A percentile compares a stretch with the other conserved stretches of the same genome.
Conservation (phyloP, 2,888 invertebrate species). For the Aspidiotus rigidus region DNA sequence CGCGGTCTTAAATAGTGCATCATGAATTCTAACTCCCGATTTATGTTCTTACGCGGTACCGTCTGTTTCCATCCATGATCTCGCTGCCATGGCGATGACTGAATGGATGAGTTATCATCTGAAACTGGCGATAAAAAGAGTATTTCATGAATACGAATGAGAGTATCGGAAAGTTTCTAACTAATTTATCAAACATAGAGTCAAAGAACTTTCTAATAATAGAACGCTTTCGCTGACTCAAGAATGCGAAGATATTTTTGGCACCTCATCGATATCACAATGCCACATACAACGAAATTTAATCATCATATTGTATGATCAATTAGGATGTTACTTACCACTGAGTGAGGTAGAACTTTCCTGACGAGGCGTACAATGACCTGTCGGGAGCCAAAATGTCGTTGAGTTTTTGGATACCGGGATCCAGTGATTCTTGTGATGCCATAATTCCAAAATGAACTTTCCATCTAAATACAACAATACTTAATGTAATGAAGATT, state of each 20-base stretch:
- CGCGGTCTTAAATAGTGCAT: conserved; percentile 52
- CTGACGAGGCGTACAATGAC: conserved; percentile 52
- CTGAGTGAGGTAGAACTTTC: conserved; percentile 70
- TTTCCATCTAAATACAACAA: conserved; percentile 61
- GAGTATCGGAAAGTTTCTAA: too few relatives aligned
- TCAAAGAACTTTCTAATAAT: too few relatives aligned
- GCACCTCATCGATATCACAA: too few relatives aligned
- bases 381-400: conserved; percentile 72
- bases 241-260: too few relatives aligned
- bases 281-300: too few relatives aligned
- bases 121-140: conserved; percentile 50
- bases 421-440: conserved; percentile 73
- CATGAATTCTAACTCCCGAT: conserved; percentile 63
- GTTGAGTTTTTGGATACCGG: conserved; percentile 67
- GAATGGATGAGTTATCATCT: conserved; percentile 82
- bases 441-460: conserved; percentile 74
- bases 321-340: conserved; percentile 49
- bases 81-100: conserved; percentile 83
- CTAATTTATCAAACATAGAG: too few relatives aligned
- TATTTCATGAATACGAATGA: too few relatives aligned
- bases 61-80: conserved; percentile 84
- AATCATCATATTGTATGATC: background rate
- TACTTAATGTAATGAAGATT: background rate
- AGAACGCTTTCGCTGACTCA: too few relatives aligned
- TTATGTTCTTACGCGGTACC: conserved; percentile 61